Percentiles rank a stretch among this genome's conserved stretches.
Evolutionary conservation across 64 coral and sea anemone genomes (phyloP).

Genomic region (Dendronephthya gigantea): DNA sequence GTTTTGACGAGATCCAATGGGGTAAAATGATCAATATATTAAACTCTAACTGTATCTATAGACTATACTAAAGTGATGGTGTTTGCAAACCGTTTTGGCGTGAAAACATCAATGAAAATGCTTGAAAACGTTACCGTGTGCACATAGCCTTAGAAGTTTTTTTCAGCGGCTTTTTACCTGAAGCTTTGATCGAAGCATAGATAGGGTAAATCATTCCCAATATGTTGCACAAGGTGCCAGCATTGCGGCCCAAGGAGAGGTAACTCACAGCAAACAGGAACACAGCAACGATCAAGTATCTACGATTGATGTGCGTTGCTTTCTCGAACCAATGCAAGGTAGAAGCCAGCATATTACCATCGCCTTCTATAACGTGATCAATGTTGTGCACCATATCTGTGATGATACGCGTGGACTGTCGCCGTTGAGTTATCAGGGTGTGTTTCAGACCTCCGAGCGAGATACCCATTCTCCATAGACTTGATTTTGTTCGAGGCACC

Average conservation of each 20-base stretch:
- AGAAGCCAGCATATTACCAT: not conserved
- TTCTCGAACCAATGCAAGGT: not conserved
- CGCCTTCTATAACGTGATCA: conserved; percentile 7
- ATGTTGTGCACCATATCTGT: not conserved
- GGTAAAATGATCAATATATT: no score
- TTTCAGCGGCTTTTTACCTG: no score
- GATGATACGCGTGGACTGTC: not conserved
- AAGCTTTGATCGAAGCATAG: conserved; percentile 74
- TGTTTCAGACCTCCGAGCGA: not conserved
- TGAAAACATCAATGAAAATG: no score
- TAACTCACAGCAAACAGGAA: conserved; percentile 63
- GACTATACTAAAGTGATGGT: no score
- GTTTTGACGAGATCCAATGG: no score
- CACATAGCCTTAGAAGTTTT: no score
- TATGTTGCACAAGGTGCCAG: conserved; percentile 61
- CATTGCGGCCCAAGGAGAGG: conserved; percentile 64
- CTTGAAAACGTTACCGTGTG: no score
- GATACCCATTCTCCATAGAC: not conserved
- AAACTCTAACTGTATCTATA: no score
- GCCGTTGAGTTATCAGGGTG: not conserved
- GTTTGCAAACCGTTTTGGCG: no score
- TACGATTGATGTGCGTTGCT: not conserved
- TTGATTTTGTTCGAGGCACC: not conserved
- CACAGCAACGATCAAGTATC: conserved; percentile 25
- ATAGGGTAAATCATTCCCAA: conserved; percentile 66